A percentile compares a stretch with the other conserved stretches of the same genome.
phyloP scores from a whole-genome alignment of 2,113 vertebrate species.

The Colius striatus region DNA sequence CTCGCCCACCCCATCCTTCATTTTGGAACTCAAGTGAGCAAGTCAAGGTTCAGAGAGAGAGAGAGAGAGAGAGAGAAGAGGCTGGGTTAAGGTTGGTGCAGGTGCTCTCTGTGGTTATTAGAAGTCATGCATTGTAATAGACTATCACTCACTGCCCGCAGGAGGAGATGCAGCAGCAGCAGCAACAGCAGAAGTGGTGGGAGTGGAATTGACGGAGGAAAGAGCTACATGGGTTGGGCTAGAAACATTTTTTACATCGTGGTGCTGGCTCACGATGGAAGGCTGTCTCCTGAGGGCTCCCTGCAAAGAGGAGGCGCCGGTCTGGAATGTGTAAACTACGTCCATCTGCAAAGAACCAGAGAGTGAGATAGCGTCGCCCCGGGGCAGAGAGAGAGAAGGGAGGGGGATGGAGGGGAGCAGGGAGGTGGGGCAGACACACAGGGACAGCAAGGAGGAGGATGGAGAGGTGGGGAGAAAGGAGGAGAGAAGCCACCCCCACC shows the following conservation, averaged over 20 bases:
- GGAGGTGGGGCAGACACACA: slow-evolving; percentile 31
- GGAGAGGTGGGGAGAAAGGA: background rate
- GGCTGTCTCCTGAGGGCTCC: slow-evolving; percentile 96
- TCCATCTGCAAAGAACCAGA: slow-evolving; percentile 98
- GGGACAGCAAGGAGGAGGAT: slow-evolving; percentile 13
- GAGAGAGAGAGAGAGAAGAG: slow-evolving; percentile 66
- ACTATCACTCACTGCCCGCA: slow-evolving; percentile 97
- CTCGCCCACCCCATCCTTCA: slow-evolving; percentile 54
- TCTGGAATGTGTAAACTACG: slow-evolving; percentile 99
- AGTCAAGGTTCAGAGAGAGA: slow-evolving; percentile 61
- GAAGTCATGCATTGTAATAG: slow-evolving; percentile 86
- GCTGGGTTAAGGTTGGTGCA: slow-evolving; percentile 72
- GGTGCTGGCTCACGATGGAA: slow-evolving; percentile 96
- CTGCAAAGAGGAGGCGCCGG: slow-evolving; percentile 90
- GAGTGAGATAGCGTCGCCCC: slow-evolving; percentile 83
- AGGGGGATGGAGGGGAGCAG: background rate
- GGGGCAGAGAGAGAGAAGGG: slow-evolving; percentile 39
- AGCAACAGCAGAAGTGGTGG: slow-evolving; percentile 90
- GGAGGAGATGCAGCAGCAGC: slow-evolving; percentile 89
- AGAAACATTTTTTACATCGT: slow-evolving; percentile 98
- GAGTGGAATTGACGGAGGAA: slow-evolving; percentile 90
- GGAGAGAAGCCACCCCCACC: background rate
- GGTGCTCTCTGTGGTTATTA: slow-evolving; percentile 76
- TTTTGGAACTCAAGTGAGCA: slow-evolving; percentile 26
- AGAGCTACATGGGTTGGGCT: slow-evolving; percentile 95